Conservation (phyloP, 2,797 vertebrate species). For the Cynodonichthys magdalenae region DNA sequence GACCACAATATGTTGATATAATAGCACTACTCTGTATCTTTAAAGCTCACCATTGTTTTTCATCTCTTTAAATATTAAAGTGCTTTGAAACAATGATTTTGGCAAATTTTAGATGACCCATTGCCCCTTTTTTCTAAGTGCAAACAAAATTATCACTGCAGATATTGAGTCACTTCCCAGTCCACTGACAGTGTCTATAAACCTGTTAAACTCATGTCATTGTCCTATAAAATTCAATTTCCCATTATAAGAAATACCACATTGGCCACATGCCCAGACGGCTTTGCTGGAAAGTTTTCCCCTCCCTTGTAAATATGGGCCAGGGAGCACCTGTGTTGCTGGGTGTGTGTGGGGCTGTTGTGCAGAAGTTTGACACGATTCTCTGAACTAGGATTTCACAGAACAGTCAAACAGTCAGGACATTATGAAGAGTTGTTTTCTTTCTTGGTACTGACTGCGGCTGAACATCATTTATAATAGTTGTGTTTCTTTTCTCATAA, state of each 20-base stretch:
- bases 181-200: slow-evolving; percentile 13
- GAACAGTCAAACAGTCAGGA: slow-evolving; percentile 6
- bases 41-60: neutral
- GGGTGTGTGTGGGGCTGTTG: neutral
- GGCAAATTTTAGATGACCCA: neutral
- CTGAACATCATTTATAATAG: slow-evolving; percentile 6
- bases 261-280: slow-evolving; percentile 47
- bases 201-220: slow-evolving; percentile 15
- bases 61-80: neutral
- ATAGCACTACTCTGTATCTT: no score
- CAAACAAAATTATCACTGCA: neutral
- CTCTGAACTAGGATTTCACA: slow-evolving; percentile 15
- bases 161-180: neutral
- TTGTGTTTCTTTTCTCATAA: slow-evolving; percentile 19
- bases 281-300: slow-evolving; percentile 39
- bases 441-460: neutral
- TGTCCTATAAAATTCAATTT: slow-evolving; percentile 25
- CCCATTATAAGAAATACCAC: slow-evolving; percentile 39
- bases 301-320: slow-evolving; percentile 42
- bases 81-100: neutral
- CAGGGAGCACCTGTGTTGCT: slow-evolving; percentile 13
- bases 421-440: neutral
- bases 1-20: no score
- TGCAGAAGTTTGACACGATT: slow-evolving; percentile 4
- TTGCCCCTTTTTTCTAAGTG: neutral